A percentile compares a stretch with the other conserved stretches of the same genome.
Conservation (phyloP, 37 sponge, comb jelly and placozoan species). For the Bolinopsis microptera region DNA sequence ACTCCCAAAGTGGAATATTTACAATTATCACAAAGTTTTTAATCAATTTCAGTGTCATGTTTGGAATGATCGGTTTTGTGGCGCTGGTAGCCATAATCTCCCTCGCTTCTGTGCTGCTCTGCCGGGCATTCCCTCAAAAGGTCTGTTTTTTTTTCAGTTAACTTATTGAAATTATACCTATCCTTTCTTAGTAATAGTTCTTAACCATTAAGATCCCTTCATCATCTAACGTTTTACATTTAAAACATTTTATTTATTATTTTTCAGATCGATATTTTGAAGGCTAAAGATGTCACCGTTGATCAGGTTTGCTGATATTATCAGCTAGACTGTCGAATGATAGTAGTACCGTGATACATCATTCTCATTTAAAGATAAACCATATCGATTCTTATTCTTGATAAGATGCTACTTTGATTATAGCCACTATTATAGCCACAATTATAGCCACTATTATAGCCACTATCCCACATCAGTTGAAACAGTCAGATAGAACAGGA, state of each 20-base stretch:
- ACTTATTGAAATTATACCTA: not conserved
- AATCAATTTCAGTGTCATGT: constrained; percentile 11
- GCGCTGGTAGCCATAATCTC: not conserved
- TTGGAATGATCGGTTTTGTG: constrained; percentile 9
- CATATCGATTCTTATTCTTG: not conserved
- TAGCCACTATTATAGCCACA: not conserved
- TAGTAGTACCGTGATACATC: not conserved
- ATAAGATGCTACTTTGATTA: not conserved
- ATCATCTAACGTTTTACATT: too few species aligned
- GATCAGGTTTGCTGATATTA: constrained; percentile 23
- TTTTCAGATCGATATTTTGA: constrained; percentile 11
- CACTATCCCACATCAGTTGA: not conserved
- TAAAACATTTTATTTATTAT: too few species aligned
- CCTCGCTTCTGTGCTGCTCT: not conserved
- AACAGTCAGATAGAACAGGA: constrained; percentile 24
- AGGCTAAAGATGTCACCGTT: constrained; percentile 14
- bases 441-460: not conserved
- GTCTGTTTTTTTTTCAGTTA: not conserved
- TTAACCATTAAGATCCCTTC: too few species aligned
- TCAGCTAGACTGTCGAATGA: too few species aligned
- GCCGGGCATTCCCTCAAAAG: not conserved
- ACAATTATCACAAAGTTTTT: too few species aligned
- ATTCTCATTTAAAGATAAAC: not conserved
- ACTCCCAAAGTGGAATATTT: too few species aligned
- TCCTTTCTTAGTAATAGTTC: too few species aligned